These are phyloP conservation scores for Meiosimyza decipiens DNA, from an alignment of 2,888 invertebrate species.

Conservation along the genomic window DNA sequence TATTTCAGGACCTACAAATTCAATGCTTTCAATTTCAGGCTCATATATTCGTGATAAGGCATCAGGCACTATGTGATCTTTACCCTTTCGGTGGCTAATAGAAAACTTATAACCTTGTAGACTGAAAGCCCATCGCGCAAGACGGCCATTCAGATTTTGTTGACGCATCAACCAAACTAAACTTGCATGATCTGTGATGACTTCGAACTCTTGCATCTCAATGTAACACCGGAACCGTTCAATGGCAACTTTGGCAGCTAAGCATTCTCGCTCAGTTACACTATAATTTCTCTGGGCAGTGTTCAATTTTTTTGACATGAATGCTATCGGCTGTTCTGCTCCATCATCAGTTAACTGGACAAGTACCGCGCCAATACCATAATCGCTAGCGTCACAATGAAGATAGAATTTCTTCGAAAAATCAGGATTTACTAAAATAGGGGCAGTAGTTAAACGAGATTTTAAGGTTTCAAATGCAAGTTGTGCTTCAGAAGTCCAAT, in stretches of 20 bases:
- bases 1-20: background rate
- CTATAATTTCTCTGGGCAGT: conserved; percentile 24
- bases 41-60: background rate
- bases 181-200: conserved; percentile 29
- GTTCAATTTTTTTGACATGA: conserved; percentile 38
- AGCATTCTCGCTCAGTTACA: conserved; percentile 28
- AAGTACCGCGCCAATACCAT: conserved; percentile 24
- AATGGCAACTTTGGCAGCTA: conserved; percentile 20
- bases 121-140: conserved; percentile 29
- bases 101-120: conserved; percentile 28
- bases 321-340: conserved; percentile 25
- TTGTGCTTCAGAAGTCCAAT: conserved; percentile 33
- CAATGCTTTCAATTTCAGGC: background rate
- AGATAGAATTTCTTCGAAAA: conserved; percentile 24
- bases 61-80: background rate
- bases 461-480: conserved; percentile 30
- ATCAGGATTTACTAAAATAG: conserved; percentile 30
- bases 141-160: conserved; percentile 18
- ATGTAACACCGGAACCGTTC: conserved; percentile 14
- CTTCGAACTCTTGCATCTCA: conserved; percentile 24
- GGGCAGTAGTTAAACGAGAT: conserved; percentile 19
- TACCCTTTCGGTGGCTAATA: conserved; percentile 5
- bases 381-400: conserved; percentile 33
- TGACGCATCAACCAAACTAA: conserved; percentile 26
- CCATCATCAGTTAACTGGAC: conserved; percentile 14